Evolutionary conservation across 2,888 invertebrate genomes (phyloP).

Genomic region (Sylvicola fuscatus): DNA sequence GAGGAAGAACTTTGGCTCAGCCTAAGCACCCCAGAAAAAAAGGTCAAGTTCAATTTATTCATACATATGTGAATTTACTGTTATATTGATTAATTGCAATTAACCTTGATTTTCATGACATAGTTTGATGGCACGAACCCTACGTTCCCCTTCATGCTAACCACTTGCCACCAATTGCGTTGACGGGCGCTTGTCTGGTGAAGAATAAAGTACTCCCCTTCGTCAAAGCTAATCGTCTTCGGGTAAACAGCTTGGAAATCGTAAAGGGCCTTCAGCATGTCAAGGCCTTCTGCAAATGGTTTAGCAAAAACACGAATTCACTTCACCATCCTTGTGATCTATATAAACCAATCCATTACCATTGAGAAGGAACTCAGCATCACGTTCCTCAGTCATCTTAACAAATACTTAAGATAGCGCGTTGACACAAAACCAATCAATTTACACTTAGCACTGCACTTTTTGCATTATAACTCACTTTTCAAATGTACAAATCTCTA

Average conservation of each 20-base stretch:
- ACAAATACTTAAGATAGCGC: no score
- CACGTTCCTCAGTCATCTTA: no score
- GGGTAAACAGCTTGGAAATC: conserved; percentile 69
- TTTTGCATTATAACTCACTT: no score
- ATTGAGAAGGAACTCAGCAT: no score
- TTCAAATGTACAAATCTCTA: no score
- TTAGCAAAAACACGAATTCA: not conserved
- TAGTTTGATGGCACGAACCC: conserved; percentile 79
- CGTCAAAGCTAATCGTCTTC: conserved; percentile 61
- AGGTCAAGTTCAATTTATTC: not conserved
- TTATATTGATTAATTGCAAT: conserved; percentile 9
- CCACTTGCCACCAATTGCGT: conserved; percentile 77
- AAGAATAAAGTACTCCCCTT: conserved; percentile 60
- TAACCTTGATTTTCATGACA: conserved; percentile 54
- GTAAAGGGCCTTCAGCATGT: conserved; percentile 67
- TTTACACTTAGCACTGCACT: no score
- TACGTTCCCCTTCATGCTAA: conserved; percentile 59
- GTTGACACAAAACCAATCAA: no score
- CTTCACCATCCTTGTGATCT: no score
- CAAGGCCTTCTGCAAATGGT: conserved; percentile 38
- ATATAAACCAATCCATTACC: no score
- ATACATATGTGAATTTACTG: not conserved
- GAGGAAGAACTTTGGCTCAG: conserved; percentile 48
- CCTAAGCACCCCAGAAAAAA: conserved; percentile 23
- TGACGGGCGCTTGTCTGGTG: conserved; percentile 62